Conservation (phyloP, 2,888 invertebrate species). For the Crocallis elinguaria region DNA sequence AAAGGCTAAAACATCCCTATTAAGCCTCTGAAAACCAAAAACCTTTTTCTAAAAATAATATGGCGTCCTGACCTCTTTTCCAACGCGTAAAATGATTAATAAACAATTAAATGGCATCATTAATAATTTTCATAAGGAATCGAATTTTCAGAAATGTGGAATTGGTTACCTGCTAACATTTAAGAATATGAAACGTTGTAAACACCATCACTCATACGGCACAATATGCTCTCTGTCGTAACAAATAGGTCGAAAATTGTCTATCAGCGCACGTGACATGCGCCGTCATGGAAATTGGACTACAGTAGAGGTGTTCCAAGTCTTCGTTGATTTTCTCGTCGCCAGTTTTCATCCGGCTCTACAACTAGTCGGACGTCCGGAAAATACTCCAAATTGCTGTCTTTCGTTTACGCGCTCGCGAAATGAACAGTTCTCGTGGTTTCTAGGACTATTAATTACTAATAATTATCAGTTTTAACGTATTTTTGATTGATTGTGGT, state of each 20-base stretch:
- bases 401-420: constrained; percentile 28
- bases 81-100: constrained; percentile 12
- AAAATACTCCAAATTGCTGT: constrained; percentile 15
- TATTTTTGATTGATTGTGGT: not conserved
- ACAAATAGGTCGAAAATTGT: constrained; percentile 13
- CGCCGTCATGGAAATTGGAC: constrained; percentile 46
- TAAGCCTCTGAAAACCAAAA: too few relatives aligned
- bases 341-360: constrained; percentile 55
- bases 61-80: not conserved
- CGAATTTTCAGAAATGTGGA: constrained; percentile 40
- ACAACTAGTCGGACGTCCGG: constrained; percentile 43
- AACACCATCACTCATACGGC: not conserved
- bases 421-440: constrained; percentile 18
- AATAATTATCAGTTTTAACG: not conserved
- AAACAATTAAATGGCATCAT: constrained; percentile 26
- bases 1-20: not conserved
- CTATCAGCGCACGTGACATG: constrained; percentile 37
- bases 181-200: constrained; percentile 36
- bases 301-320: constrained; percentile 53
- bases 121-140: constrained; percentile 34
- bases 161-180: constrained; percentile 64
- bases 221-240: not conserved
- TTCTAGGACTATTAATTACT: not conserved
- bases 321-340: constrained; percentile 64
- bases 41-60: constrained; percentile 3